Percentiles rank a stretch among this genome's conserved stretches.
phyloP scores from a whole-genome alignment of 37 sponge, comb jelly and placozoan species.

The Agelas oroides region DNA sequence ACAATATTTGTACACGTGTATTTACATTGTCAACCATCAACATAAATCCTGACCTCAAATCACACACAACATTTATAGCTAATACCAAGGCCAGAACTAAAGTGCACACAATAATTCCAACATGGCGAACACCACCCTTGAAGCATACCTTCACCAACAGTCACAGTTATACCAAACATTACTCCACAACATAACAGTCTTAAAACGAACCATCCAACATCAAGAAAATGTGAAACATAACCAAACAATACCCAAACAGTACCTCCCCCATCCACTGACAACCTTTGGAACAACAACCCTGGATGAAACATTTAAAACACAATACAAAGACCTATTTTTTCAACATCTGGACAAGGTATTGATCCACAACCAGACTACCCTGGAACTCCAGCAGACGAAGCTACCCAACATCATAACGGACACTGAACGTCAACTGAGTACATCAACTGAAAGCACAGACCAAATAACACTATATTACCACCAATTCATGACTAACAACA shows the following conservation, averaged over 20 bases:
- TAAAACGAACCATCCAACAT: too few relatives aligned
- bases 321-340: background rate
- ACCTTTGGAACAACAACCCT: background rate
- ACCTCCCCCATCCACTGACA: background rate
- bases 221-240: background rate
- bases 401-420: background rate
- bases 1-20: too few relatives aligned
- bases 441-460: background rate
- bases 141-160: too few relatives aligned
- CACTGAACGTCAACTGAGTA: background rate
- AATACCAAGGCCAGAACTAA: too few relatives aligned
- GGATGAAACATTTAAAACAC: background rate
- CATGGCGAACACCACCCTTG: too few relatives aligned
- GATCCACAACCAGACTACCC: background rate
- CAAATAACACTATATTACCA: background rate
- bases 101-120: too few relatives aligned
- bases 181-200: too few relatives aligned
- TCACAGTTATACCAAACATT: too few relatives aligned
- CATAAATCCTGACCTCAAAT: too few relatives aligned
- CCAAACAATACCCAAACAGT: constrained; percentile 6
- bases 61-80: too few relatives aligned
- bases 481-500: background rate
- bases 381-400: background rate
- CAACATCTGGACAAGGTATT: background rate
- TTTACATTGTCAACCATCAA: too few relatives aligned